Evolutionary conservation across 2,888 invertebrate genomes (phyloP).

Genomic region (Julus scandinavius): DNA sequence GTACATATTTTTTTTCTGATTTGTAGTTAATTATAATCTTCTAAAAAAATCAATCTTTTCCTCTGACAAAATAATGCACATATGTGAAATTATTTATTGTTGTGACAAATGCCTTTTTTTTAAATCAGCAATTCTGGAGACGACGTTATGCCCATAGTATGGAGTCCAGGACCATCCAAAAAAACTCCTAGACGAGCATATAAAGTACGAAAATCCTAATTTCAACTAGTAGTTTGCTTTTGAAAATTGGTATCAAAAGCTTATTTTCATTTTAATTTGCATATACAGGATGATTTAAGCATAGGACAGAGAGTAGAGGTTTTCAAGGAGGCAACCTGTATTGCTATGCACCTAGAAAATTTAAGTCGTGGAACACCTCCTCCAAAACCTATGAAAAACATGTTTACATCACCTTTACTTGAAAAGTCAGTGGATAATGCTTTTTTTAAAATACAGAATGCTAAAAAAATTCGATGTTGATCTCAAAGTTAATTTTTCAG

Average conservation of each 20-base stretch:
- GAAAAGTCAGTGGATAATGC: neutral
- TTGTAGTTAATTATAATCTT: no score
- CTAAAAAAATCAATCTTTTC: no score
- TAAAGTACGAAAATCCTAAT: neutral
- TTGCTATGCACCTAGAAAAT: constrained; percentile 50
- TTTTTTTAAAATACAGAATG: neutral
- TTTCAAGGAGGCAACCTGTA: constrained; percentile 50
- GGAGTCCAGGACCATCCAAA: neutral
- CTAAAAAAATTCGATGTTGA: neutral
- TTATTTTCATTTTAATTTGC: neutral
- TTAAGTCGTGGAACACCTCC: constrained; percentile 8
- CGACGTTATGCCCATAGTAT: neutral
- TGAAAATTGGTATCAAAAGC: neutral
- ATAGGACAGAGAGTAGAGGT: constrained; percentile 47
- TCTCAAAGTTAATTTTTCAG: neutral
- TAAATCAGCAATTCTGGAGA: neutral
- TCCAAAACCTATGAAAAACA: neutral
- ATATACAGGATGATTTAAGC: constrained; percentile 12
- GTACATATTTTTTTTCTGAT: no score
- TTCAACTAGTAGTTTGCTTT: neutral
- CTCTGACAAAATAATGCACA: no score
- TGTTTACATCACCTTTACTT: neutral
- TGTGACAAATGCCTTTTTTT: neutral
- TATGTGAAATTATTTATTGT: no score
- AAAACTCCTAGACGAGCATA: neutral